These are phyloP conservation scores for Scyliorhinus canicula DNA, from an alignment of 2,797 vertebrate species.

Conservation along the genomic window DNA sequence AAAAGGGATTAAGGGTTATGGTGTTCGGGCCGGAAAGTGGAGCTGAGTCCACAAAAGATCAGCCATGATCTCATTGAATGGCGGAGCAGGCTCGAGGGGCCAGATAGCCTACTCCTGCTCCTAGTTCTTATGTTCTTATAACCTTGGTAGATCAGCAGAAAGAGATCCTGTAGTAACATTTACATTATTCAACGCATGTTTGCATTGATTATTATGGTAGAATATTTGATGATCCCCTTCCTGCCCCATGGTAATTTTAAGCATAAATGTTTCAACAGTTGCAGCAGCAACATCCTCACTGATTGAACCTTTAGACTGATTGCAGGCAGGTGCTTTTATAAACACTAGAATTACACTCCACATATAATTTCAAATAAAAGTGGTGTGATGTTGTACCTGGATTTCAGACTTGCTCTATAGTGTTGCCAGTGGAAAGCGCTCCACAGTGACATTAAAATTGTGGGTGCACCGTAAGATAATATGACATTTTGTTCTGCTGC, in stretches of 20 bases:
- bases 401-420: neutral
- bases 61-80: too few species aligned
- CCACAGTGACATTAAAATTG: neutral
- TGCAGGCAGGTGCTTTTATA: neutral
- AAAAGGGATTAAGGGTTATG: too few species aligned
- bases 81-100: too few species aligned
- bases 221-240: neutral
- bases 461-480: neutral
- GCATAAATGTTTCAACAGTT: neutral
- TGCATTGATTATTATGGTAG: neutral
- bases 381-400: neutral
- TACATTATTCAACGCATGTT: neutral
- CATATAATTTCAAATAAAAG: neutral
- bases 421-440: neutral
- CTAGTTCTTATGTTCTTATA: too few species aligned
- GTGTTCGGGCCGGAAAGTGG: too few species aligned
- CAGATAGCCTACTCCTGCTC: too few species aligned
- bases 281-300: neutral
- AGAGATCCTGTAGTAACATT: neutral
- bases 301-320: neutral
- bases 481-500: neutral
- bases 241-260: neutral
- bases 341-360: neutral
- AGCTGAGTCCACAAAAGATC: too few species aligned
- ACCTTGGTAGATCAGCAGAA: neutral